Evolutionary conservation across 2,797 vertebrate genomes (phyloP).

Genomic region (Hoplostethus atlanticus): DNA sequence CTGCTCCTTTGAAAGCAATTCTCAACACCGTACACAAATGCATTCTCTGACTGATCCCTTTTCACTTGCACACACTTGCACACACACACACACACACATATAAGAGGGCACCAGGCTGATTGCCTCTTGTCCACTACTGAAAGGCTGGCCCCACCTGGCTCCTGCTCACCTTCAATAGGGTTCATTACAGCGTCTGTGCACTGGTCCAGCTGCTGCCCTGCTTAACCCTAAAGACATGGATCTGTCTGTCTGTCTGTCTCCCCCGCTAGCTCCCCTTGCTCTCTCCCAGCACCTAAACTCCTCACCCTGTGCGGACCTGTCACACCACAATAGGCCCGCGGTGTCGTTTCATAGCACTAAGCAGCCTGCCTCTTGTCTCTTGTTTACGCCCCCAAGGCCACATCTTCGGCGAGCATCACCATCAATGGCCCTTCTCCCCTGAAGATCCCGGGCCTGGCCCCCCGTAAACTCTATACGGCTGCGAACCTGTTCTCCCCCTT

Average conservation of each 20-base stretch:
- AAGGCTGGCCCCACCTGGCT: conserved; percentile 76
- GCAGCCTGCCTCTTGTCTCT: conserved; percentile 41
- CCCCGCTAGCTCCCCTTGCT: conserved; percentile 12
- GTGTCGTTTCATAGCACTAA: conserved; percentile 39
- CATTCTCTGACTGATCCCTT: conserved; percentile 62
- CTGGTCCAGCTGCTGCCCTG: conserved; percentile 60
- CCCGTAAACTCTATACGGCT: conserved; percentile 68
- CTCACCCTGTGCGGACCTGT: conserved; percentile 47
- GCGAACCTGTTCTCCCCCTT: conserved; percentile 55
- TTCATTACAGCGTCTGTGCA: conserved; percentile 68
- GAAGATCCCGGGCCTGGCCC: conserved; percentile 48
- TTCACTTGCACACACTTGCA: conserved; percentile 26
- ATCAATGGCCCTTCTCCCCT: conserved; percentile 37
- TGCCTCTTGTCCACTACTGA: conserved; percentile 74
- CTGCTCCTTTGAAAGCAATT: conserved; percentile 73
- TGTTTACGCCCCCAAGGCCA: conserved; percentile 48
- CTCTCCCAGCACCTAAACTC: conserved; percentile 32
- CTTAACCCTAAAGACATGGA: conserved; percentile 58
- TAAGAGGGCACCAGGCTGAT: conserved; percentile 62
- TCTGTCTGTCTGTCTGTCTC: conserved; percentile 36
- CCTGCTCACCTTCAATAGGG: conserved; percentile 73
- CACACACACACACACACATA: conserved; percentile 36
- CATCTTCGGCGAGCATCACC: conserved; percentile 39
- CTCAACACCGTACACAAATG: conserved; percentile 62
- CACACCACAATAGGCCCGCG: conserved; percentile 34